Conservation (phyloP, 2,113 vertebrate species). For the Actenoides hombroni region DNA sequence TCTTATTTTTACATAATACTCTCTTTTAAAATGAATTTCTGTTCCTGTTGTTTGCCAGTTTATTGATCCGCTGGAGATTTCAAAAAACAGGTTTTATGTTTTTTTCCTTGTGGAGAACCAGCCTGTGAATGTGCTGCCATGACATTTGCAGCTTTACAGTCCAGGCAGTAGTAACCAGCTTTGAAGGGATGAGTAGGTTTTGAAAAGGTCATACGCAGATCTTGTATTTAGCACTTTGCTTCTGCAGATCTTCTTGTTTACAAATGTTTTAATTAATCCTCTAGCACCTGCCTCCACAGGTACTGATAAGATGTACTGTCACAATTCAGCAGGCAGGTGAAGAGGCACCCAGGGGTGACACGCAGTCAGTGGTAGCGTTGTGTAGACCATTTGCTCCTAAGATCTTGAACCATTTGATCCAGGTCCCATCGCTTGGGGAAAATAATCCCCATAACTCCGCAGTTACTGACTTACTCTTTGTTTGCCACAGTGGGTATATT, state of each 20-base stretch:
- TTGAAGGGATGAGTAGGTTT: slow-evolving; percentile 20
- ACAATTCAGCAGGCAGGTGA: not conserved
- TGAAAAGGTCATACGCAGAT: slow-evolving; percentile 8
- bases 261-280: slow-evolving; percentile 12
- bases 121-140: not conserved
- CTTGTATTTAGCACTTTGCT: not conserved
- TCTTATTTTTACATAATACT: not conserved
- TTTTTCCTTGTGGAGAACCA: not conserved
- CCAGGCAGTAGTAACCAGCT: not conserved
- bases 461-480: not conserved
- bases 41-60: not conserved
- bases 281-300: not conserved
- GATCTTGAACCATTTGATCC: not conserved
- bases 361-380: not conserved
- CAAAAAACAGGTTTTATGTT: not conserved
- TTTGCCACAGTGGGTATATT: not conserved
- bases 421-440: not conserved
- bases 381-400: not conserved
- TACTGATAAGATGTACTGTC: not conserved
- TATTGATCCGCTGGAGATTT: not conserved
- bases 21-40: not conserved
- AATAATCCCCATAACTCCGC: not conserved
- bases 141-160: slow-evolving; percentile 21
- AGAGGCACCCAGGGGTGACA: not conserved
- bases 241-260: slow-evolving; percentile 1